Evolutionary conservation across 2,113 vertebrate species (phyloP), one percentile per base, ranked within the genome.

Genomic region (Romanogobio albipinnatus): DNA sequence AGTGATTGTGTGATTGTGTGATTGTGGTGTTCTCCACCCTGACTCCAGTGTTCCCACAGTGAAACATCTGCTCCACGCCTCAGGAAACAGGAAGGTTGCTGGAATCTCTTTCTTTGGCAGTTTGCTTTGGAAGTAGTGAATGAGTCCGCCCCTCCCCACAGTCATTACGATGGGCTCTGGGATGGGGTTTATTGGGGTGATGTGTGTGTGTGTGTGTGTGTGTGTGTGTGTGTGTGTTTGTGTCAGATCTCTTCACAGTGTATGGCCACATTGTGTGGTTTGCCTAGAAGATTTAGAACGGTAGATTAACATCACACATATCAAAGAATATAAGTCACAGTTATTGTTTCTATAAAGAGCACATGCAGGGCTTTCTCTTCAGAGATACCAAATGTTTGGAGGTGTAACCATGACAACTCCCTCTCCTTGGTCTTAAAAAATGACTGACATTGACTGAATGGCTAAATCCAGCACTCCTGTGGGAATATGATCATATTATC

Each of bases 41-140:
- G 17, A 39, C 49, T 39, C 77, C 4, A 66, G 24, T 19, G 33
- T 84, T 36, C 51, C 61, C 61, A 43, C 14, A 56, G 70, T 83
- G 73, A 84, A 53, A 62, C 90, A 90, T 91, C 90, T 91, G 93
- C 33, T 90, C 78, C 84, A 26, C 80, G 88, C 83, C 86, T 88
- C 26, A 39, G 86, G 82, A 76, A 39, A 84, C 76, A 53, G 64
- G 51, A 85, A 66, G 61, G 29, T 84, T 14, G 81, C 84, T 85
- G 87, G 88, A 87, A 90, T 51, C 62, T 14, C 10, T 75, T 89
- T n/a, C n/a, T n/a, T 82, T 90, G 91, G 89, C 81, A 84, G 59
- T 19, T 29, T 14, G 84, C 90, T 76, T 74, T 70, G 84, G 85
- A 84, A 85, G 84, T 89, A 91, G 90, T 90, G 87, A 89, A 89